Evolutionary conservation across 2,888 invertebrate species (phyloP).

Genomic region (Panorpa germanica): DNA sequence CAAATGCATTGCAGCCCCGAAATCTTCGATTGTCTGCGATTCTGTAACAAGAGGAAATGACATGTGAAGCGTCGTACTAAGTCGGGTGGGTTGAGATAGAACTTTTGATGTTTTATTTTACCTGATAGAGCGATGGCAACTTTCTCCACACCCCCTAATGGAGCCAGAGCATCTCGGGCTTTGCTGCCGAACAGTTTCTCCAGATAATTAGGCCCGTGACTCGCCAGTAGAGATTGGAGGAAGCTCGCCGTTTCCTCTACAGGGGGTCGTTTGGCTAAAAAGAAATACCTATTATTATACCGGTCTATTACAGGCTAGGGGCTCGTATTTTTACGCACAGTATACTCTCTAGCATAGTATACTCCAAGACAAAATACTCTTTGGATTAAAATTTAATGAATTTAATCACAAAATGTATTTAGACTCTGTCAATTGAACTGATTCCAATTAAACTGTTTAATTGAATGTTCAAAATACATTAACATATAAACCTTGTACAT

Average conservation of each 20-base stretch:
- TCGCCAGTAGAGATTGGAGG: slow-evolving; percentile 79
- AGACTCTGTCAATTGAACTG: no score
- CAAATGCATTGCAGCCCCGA: slow-evolving; percentile 70
- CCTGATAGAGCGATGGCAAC: slow-evolving; percentile 91
- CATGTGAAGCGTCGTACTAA: slow-evolving; percentile 1
- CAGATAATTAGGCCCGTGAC: slow-evolving; percentile 91
- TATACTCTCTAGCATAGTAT: no score
- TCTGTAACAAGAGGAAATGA: slow-evolving; percentile 41
- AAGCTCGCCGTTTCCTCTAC: slow-evolving; percentile 94
- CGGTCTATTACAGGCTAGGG: no score
- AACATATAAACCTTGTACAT: no score
- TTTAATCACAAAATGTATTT: no score
- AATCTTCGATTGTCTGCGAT: slow-evolving; percentile 89
- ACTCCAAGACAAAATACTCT: no score
- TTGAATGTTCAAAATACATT: no score
- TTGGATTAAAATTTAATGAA: no score
- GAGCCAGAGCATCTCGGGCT: slow-evolving; percentile 78
- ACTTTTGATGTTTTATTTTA: no score
- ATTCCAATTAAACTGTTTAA: no score
- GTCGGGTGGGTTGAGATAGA: slow-evolving; percentile 6
- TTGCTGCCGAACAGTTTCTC: slow-evolving; percentile 92
- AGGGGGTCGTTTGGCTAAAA: slow-evolving; percentile 82
- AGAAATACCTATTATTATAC: no score
- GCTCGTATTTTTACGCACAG: no score
- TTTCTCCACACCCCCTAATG: slow-evolving; percentile 85